A percentile compares a stretch with the other conserved stretches of the same genome.
These are phyloP conservation scores for Sterrhoptilus dennistouni DNA, from an alignment of 2,113 vertebrate species.

Conservation along the genomic window DNA sequence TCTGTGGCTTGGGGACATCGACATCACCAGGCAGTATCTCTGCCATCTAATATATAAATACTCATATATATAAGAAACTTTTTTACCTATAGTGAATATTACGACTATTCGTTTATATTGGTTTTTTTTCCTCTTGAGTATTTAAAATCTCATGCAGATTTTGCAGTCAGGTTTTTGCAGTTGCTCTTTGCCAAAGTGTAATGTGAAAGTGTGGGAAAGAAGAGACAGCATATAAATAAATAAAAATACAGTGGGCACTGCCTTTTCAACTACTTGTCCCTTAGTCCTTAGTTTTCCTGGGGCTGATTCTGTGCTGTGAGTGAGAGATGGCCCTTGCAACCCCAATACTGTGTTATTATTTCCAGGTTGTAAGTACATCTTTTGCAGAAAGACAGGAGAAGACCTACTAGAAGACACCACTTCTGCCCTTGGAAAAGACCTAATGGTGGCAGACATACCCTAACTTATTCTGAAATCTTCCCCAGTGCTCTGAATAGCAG, in stretches of 20 bases:
- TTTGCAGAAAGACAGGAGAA: not conserved
- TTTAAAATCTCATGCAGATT: not conserved
- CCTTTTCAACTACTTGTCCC: not conserved
- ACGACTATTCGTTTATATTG: not conserved
- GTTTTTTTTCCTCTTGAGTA: not conserved
- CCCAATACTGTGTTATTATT: accelerated
- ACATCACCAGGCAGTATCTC: not conserved
- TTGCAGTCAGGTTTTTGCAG: not conserved
- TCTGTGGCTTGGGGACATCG: not conserved
- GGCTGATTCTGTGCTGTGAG: not conserved
- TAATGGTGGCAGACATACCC: not conserved
- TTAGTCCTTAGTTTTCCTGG: not conserved
- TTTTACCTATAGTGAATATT: not conserved
- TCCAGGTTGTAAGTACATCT: not conserved
- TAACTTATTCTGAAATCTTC: not conserved
- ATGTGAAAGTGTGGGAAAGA: not conserved
- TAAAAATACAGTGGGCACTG: not conserved
- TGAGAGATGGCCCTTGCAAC: not conserved
- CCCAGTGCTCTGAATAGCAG: not conserved
- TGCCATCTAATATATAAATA: not conserved
- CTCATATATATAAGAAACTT: not conserved
- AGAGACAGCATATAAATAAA: not conserved
- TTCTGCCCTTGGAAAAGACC: not conserved
- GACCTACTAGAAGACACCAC: not conserved
- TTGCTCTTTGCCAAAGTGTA: not conserved